Evolutionary conservation across 1,140 invertebrate species (phyloP), one percentile per base, ranked within the genome.

Genomic region (Rhagoletis pomonella): DNA sequence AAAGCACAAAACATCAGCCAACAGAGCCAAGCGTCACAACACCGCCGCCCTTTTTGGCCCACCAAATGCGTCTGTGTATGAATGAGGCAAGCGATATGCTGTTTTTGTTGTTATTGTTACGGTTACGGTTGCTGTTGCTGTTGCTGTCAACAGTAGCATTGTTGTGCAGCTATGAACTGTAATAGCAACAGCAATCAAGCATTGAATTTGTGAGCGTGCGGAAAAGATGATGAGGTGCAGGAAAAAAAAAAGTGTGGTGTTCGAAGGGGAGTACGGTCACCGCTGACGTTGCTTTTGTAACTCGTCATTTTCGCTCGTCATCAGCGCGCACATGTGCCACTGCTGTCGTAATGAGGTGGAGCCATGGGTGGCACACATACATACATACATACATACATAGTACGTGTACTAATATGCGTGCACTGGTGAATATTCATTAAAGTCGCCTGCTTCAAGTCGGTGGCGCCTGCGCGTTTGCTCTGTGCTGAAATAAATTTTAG

Each of bases 261-360:
- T 19, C 3, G 69, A 50, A 29, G 44, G 19, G 69, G 1, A 73
- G 69, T 47, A 47, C 17, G 39, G 44, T 9, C 50, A 47, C 44
- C 42, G 73, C 4, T 67, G 64, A 2, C 39, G 7, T 29, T 39
- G 6, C 4, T 14, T 62, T 62, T 62, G 67, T 73, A 73, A 73
- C 44, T 73, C 67, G 67, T 73, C 67, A 73, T 73, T 73, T 73
- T 73, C 67, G 67, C 42, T 42, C 17, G 67, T 73, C 67, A 73
- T 73, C 50, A 7, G 44, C 42, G 69, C 67, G 44, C 67, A 73
- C 67, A 73, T 73, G 67, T 73, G 67, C 67, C 67, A 39, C 39
- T 39, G 42, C 67, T 39, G 67, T 44, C 39, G 67, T 73, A 73
- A 73, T 73, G 42, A 73, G 67, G 67, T 73, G 67, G 42, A 73